Conservation (phyloP, 92 coral and sea anemone species). For the Parazoanthus darwini region DNA sequence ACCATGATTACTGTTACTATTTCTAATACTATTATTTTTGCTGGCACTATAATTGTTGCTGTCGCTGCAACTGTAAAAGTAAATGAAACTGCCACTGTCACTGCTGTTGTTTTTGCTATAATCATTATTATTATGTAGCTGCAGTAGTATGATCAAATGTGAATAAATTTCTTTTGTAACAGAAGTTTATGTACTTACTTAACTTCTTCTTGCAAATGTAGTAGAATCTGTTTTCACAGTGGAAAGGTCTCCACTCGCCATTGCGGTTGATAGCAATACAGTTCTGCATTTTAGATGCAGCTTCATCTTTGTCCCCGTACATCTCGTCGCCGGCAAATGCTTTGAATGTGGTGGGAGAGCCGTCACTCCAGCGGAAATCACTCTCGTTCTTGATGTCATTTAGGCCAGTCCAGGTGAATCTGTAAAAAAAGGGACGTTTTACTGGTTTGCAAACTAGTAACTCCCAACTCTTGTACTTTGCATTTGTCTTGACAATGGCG, state of each 20-base stretch:
- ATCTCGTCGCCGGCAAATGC: conserved; percentile 84
- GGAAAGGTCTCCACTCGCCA: conserved; percentile 97
- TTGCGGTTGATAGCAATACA: conserved; percentile 80
- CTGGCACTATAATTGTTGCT: too few relatives aligned
- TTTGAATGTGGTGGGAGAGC: conserved; percentile 66
- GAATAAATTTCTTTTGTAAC: neutral
- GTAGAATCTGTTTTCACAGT: conserved; percentile 90
- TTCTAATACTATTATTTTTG: too few relatives aligned
- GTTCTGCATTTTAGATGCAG: conserved; percentile 73
- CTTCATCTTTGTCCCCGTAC: conserved; percentile 79
- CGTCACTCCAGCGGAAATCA: conserved; percentile 81
- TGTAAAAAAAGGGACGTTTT: conserved; percentile 6
- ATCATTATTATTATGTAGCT: too few relatives aligned
- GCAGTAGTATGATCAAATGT: too few relatives aligned
- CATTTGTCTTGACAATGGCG: too few relatives aligned
- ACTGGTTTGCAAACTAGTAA: too few relatives aligned
- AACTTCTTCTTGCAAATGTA: conserved; percentile 89
- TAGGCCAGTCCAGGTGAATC: conserved; percentile 93
- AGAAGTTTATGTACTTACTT: conserved; percentile 61
- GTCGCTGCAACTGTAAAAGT: too few relatives aligned
- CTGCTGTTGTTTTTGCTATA: neutral
- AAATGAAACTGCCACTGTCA: too few relatives aligned
- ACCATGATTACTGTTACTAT: too few relatives aligned
- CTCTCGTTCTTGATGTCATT: conserved; percentile 81
- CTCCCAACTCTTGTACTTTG: too few relatives aligned